Conservation (phyloP, 2,797 vertebrate species). For the Tachyglossus aculeatus region DNA sequence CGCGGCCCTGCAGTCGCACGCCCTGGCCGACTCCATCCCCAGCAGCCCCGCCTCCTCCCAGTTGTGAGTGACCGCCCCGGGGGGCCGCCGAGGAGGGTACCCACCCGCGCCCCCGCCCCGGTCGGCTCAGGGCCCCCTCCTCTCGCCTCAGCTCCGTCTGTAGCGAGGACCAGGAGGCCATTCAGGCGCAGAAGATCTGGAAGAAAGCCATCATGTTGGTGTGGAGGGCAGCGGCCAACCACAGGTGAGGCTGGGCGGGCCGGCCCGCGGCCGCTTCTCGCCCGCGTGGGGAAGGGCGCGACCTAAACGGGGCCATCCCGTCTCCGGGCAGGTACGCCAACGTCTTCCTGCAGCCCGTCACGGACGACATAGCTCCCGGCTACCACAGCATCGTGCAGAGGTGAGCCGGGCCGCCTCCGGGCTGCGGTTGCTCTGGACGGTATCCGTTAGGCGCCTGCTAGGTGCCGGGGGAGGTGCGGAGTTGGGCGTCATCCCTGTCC, state of each 20-base stretch:
- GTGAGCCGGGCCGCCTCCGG: too few species aligned
- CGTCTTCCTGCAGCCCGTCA: slow-evolving; percentile 96
- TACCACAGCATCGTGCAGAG: slow-evolving; percentile 98
- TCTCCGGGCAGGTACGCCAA: slow-evolving; percentile 89
- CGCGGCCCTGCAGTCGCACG: slow-evolving; percentile 89
- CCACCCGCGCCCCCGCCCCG: too few species aligned
- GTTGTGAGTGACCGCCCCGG: slow-evolving; percentile 93
- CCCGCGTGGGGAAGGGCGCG: not conserved
- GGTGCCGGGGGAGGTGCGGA: too few species aligned
- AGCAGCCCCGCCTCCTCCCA: slow-evolving; percentile 97
- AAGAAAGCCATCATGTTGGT: slow-evolving; percentile 99
- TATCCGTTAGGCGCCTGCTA: too few species aligned
- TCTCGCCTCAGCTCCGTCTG: slow-evolving; percentile 85
- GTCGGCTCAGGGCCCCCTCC: not conserved
- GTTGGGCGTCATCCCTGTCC: too few species aligned
- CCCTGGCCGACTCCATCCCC: slow-evolving; percentile 91
- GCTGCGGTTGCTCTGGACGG: too few species aligned
- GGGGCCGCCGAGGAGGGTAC: not conserved
- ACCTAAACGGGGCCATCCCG: slow-evolving; percentile 8
- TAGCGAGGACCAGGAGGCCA: slow-evolving; percentile 96
- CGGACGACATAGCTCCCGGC: slow-evolving; percentile 96
- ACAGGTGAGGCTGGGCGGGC: slow-evolving; percentile 81
- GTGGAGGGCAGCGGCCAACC: slow-evolving; percentile 97
- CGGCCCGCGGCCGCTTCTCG: not conserved
- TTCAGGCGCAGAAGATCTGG: slow-evolving; percentile 98